Evolutionary conservation across 2,888 invertebrate species (phyloP).

Genomic region (Penaeus monodon): DNA sequence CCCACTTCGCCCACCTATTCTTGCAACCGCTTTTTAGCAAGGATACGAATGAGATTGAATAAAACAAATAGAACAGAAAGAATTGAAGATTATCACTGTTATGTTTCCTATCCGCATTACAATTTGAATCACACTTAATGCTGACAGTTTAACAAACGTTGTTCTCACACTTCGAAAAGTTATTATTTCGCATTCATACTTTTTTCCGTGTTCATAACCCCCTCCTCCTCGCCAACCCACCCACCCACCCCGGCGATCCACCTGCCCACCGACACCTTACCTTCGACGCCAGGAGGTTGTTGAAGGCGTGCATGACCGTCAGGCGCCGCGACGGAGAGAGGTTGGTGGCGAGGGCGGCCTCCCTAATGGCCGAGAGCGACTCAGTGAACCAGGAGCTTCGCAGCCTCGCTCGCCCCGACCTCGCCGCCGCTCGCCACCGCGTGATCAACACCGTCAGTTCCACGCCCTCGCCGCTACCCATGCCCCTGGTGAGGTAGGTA

Average conservation of each 20-base stretch:
- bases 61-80: too few species aligned
- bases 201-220: too few species aligned
- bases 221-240: too few species aligned
- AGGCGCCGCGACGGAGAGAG: constrained; percentile 48
- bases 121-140: too few species aligned
- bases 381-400: constrained; percentile 53
- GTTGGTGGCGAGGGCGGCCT: constrained; percentile 51
- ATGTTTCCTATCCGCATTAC: too few species aligned
- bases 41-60: too few species aligned
- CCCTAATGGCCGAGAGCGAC: constrained; percentile 53
- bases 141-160: too few species aligned
- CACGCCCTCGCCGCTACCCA: constrained; percentile 52
- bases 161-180: too few species aligned
- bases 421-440: constrained; percentile 52
- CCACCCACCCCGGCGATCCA: not conserved
- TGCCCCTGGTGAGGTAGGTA: not conserved
- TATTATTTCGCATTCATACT: too few species aligned
- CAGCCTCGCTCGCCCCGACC: constrained; percentile 51
- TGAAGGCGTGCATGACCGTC: constrained; percentile 64
- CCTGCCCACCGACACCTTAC: constrained; percentile 13
- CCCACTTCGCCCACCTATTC: too few species aligned
- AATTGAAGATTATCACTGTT: too few species aligned
- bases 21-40: too few species aligned
- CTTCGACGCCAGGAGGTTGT: constrained; percentile 63
- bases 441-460: constrained; percentile 55